Evolutionary conservation across 2,888 invertebrate species (phyloP).

Genomic region (Himalopsyche tibetana): DNA sequence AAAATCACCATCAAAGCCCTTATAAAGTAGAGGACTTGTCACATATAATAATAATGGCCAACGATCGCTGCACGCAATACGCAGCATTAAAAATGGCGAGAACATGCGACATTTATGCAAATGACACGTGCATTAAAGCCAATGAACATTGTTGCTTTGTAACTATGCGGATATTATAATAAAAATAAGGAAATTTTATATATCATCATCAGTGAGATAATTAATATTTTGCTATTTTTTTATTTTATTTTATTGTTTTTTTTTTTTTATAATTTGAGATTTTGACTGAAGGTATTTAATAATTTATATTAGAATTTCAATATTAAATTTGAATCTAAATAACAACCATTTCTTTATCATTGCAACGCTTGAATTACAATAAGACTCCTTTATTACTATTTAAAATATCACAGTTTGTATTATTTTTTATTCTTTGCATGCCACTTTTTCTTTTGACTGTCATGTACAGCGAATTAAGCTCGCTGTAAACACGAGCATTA

Average conservation of each 20-base stretch:
- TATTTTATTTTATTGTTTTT: too few relatives aligned
- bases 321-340: too few relatives aligned
- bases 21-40: slow-evolving; percentile 5
- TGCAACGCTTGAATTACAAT: too few relatives aligned
- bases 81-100: slow-evolving; percentile 31
- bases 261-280: too few relatives aligned
- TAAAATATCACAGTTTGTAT: too few relatives aligned
- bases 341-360: too few relatives aligned
- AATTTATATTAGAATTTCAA: too few relatives aligned
- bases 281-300: too few relatives aligned
- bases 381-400: too few relatives aligned
- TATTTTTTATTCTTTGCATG: too few relatives aligned
- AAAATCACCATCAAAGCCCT: not conserved
- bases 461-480: not conserved
- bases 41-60: not conserved
- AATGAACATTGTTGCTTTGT: not conserved
- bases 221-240: too few relatives aligned
- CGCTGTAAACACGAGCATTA: not conserved
- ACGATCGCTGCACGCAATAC: slow-evolving; percentile 18
- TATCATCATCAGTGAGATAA: too few relatives aligned
- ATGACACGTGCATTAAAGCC: not conserved
- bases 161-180: not conserved
- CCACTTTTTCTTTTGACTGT: not conserved
- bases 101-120: slow-evolving; percentile 33
- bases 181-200: not conserved